Percentiles rank a stretch among this genome's conserved stretches.
Conservation (phyloP, 2,797 vertebrate species). For the Orestias chungarensis region DNA sequence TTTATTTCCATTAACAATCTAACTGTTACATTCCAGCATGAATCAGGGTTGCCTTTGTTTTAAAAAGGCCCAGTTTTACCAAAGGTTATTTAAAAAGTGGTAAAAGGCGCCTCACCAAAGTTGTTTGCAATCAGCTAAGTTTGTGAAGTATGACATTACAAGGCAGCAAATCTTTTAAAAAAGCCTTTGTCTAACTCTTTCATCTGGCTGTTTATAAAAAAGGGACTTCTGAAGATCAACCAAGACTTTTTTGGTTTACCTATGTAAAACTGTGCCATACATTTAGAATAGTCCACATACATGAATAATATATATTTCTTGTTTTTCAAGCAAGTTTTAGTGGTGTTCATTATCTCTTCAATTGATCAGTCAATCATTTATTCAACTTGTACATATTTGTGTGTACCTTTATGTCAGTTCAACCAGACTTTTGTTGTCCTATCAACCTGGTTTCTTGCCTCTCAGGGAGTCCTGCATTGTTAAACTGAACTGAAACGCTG, state of each 20-base stretch:
- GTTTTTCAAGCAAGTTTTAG: constrained; percentile 19
- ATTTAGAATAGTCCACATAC: constrained; percentile 5
- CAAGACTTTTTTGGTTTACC: not conserved
- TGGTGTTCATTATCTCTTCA: constrained; percentile 8
- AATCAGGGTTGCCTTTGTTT: not conserved
- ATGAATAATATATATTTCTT: constrained; percentile 26
- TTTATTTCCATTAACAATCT: not conserved
- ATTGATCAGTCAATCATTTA: constrained; percentile 22
- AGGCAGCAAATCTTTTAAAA: not conserved
- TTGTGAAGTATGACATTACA: not conserved
- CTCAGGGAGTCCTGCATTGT: constrained; percentile 54
- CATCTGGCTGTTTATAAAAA: too few species aligned
- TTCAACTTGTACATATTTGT: constrained; percentile 16
- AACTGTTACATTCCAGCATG: not conserved
- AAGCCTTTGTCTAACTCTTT: not conserved
- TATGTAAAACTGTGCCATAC: constrained; percentile 16
- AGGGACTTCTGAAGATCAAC: not conserved
- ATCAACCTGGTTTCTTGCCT: constrained; percentile 66
- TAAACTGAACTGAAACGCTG: too few species aligned
- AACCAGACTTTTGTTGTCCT: constrained; percentile 47
- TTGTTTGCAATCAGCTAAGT: too few species aligned
- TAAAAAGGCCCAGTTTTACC: too few species aligned
- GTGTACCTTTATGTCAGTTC: constrained; percentile 11
- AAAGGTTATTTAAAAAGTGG: not conserved
- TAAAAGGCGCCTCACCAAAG: too few species aligned